Evolutionary conservation across 2,797 vertebrate species (phyloP).

Genomic region (Monodelphis domestica): DNA sequence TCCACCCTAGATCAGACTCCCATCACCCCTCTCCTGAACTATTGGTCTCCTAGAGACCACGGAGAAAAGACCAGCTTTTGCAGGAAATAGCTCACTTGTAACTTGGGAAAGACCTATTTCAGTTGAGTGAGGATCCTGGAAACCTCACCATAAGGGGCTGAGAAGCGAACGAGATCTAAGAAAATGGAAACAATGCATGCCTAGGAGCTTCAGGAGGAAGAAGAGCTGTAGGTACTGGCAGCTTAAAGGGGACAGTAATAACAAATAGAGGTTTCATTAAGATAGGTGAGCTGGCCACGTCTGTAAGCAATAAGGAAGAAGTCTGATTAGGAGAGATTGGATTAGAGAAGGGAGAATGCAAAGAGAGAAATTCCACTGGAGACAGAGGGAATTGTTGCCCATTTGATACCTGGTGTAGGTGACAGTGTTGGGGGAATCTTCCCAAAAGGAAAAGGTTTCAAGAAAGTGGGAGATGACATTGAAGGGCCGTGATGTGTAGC

Average conservation of each 20-base stretch:
- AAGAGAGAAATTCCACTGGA: background rate
- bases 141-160: background rate
- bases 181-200: background rate
- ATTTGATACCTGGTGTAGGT: background rate
- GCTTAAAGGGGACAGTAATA: background rate
- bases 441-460: background rate
- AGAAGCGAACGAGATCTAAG: background rate
- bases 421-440: background rate
- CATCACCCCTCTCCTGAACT: background rate
- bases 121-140: background rate
- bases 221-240: background rate
- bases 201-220: background rate
- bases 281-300: background rate
- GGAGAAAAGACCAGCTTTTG: background rate
- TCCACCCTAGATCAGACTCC: background rate
- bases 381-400: background rate
- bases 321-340: background rate
- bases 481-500: background rate
- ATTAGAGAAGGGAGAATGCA: rapidly evolving
- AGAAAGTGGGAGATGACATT: background rate
- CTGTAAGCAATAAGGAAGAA: background rate
- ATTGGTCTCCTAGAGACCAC: background rate
- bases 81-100: background rate
- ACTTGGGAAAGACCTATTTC: background rate
- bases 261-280: too few species aligned